A percentile compares a stretch with the other conserved stretches of the same genome.
Evolutionary conservation across 2,888 invertebrate species (phyloP).

Genomic region (Eristalinus aeneus): DNA sequence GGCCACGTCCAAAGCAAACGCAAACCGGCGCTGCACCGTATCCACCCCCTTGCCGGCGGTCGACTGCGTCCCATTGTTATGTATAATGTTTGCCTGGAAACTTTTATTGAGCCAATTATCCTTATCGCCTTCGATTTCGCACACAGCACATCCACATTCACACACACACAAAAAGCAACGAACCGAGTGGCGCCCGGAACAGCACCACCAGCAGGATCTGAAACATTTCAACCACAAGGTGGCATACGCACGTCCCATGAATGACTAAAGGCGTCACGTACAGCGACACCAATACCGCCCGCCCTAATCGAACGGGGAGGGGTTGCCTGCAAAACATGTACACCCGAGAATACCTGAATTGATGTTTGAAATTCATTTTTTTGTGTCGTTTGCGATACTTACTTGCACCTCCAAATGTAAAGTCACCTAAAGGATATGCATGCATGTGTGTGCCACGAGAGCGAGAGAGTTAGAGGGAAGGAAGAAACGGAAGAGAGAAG

Average conservation of each 20-base stretch:
- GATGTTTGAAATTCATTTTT: conserved; percentile 27
- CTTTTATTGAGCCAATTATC: conserved; percentile 80
- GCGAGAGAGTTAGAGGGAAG: conserved; percentile 23
- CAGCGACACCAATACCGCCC: not conserved
- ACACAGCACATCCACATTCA: conserved; percentile 13
- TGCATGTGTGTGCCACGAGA: conserved; percentile 53
- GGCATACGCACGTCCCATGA: conserved; percentile 53
- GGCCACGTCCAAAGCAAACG: not conserved
- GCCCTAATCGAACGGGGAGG: conserved; percentile 33
- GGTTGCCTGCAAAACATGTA: conserved; percentile 43
- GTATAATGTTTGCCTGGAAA: conserved; percentile 71
- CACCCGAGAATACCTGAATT: conserved; percentile 14
- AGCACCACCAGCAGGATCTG: conserved; percentile 1
- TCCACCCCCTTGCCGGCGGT: not conserved
- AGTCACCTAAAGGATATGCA: conserved; percentile 83
- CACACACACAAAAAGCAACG: not conserved
- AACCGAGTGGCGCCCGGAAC: too few relatives aligned
- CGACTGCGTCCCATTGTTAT: conserved; percentile 50
- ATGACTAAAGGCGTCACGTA: conserved; percentile 66
- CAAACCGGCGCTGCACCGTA: not conserved
- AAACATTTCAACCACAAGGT: conserved; percentile 57
- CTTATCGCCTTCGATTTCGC: conserved; percentile 75
- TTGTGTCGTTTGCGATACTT: conserved; percentile 79
- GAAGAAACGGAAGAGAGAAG: not conserved
- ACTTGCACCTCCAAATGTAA: conserved; percentile 88